Base-by-base conservation (phyloP, 1,140 invertebrate genomes). In the Bombus polaris region DNA sequence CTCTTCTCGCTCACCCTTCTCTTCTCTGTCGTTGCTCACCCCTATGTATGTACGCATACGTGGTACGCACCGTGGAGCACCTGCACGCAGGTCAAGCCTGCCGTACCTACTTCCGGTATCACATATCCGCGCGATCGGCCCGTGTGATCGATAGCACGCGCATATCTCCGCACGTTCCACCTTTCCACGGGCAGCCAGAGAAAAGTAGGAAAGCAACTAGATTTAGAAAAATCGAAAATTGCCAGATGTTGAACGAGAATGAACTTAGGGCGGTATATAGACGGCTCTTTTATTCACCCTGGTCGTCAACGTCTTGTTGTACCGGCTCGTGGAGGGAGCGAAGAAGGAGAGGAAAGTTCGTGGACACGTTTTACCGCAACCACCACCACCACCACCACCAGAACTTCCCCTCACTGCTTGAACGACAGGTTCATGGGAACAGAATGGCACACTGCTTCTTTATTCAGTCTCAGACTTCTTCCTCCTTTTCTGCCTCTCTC, bases 81-180 rank as follows among this genome's bases (percentile, higher is more conserved):
- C 73, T 83, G 71, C 74, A 81, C 85, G 88, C 89, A 89, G 88
- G 88, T 90, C 88, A 70, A 87, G 79, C 87, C 88, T 89, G 88
- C 89, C 88, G 81, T 90, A 81, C 74, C 86, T 77, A 82, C 86
- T 90, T 90, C 88, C 89, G 89, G 89, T 90, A 90, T 90, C 89
- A 90, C 89, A 90, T 90, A 83, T 90, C 89, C 86, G 66, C 35
- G 79, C 70, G 88, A 90, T 90, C 89, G 71, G 82, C 57, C 57
- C 86, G 83, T 79, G 88, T 89, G 81, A 90, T 90, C 89, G 88
- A 90, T 90, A 85, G 18, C 82, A 88, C 89, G 89, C 86, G 89
- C 89, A 90, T 90, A 85, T 39, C 76, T 77, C 59, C 85, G 28
- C 65, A 78, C 74, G 71, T 74, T 73, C 28, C 81, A 77, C 80